phyloP scores from a whole-genome alignment of 2,797 vertebrate genomes.

The Oceanodroma leucorhoa region DNA sequence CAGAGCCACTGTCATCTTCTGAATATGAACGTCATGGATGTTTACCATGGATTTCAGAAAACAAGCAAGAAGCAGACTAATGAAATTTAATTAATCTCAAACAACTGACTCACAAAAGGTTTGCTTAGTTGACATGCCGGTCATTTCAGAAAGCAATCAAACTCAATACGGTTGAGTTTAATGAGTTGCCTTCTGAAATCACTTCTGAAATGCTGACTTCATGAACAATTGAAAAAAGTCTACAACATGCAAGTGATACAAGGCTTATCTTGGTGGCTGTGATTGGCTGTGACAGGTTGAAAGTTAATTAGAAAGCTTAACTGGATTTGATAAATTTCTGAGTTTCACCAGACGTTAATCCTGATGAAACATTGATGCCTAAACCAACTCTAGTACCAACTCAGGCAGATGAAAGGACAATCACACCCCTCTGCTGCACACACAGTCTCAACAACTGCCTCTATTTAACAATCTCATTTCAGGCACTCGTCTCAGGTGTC shows the following conservation, averaged over 20 bases:
- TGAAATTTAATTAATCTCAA: background rate
- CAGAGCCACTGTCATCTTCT: background rate
- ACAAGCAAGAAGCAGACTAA: background rate
- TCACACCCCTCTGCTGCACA: background rate
- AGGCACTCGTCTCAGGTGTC: background rate
- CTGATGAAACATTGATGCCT: background rate
- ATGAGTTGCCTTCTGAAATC: background rate
- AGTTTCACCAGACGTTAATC: background rate
- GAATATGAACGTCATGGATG: background rate
- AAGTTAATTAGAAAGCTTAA: constrained; percentile 15
- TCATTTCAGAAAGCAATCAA: constrained; percentile 3
- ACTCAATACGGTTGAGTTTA: background rate
- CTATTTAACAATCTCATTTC: background rate
- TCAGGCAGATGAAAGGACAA: background rate
- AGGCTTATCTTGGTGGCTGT: background rate
- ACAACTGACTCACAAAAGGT: background rate
- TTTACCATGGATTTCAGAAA: background rate
- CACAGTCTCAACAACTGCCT: background rate
- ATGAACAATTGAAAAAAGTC: background rate
- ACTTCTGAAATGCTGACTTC: background rate
- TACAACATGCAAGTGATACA: background rate
- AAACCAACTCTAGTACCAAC: background rate
- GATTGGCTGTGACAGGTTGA: background rate
- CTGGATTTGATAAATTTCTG: background rate
- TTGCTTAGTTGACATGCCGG: background rate